These are phyloP conservation scores for Polyommatus iphigenia DNA, from an alignment of 2,888 invertebrate genomes.

Conservation along the genomic window DNA sequence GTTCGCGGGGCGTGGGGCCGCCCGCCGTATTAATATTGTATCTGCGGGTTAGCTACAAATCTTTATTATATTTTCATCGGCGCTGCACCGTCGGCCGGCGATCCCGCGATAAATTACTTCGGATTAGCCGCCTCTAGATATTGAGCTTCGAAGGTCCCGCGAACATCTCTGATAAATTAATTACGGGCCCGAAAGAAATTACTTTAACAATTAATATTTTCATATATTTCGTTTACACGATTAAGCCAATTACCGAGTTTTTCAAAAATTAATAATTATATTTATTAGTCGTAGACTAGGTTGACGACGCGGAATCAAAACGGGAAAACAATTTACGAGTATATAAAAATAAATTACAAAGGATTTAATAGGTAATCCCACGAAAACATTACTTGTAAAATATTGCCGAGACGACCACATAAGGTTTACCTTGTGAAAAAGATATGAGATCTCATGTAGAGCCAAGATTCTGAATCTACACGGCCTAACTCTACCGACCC, in stretches of 20 bases:
- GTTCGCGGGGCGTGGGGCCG: background rate
- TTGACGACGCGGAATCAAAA: background rate
- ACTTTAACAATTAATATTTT: background rate
- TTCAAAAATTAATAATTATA: background rate
- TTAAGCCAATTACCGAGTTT: background rate
- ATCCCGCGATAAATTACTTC: background rate
- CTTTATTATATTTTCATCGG: slow-evolving; percentile 30
- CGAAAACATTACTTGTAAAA: no score
- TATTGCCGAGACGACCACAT: no score
- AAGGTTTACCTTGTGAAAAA: no score
- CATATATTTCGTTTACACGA: background rate
- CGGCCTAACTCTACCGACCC: no score
- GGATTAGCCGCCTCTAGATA: background rate
- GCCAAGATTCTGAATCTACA: no score
- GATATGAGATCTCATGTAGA: no score
- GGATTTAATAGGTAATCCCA: no score
- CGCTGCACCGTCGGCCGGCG: background rate
- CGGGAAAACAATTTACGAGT: background rate
- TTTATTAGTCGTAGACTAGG: no score
- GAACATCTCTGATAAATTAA: background rate
- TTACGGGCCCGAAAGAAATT: background rate
- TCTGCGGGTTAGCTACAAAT: background rate
- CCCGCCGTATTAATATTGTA: background rate
- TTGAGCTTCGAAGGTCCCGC: background rate
- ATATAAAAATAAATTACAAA: no score